Evolutionary conservation across 2,888 invertebrate genomes (phyloP), one percentile per base, ranked within the genome.

Genomic region (Euphydryas editha): DNA sequence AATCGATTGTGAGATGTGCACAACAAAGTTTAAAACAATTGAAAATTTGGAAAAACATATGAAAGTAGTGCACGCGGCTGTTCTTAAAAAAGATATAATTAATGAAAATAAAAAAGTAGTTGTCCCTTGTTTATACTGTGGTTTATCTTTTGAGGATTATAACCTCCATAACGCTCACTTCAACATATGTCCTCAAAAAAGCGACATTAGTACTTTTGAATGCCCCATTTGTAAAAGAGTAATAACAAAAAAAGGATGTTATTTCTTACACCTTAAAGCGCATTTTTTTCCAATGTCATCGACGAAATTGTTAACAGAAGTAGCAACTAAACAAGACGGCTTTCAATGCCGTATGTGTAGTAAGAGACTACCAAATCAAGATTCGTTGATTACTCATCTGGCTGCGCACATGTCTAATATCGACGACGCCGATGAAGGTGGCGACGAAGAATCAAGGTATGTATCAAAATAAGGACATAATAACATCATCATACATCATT

Each of bases 21-120:
- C 81, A 0, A 80, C 84, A 0, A 86, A 85, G 55, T 92, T 90
- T 67, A 90, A 90, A 73, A 80, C 81, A 1, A 54, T 83, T 0
- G 90, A 90, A 0, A 87, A 87, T 66, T 74, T 92, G 10, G 83
- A 86, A 60, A 90, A 90, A 65, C 92, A 92, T 69, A 85, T 92
- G 81, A 81, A 82, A 59, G 80, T 88, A 0, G 82, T 85, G 1
- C 92, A 92, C 71, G 89, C 88, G 2, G 90, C 90, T 0, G 83
- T 81, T 0, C 77, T 86, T 2, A 73, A 76, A 15, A 65, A 67
- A 0, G 73, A 75, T 10, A 73, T 67, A 15, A 15, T 62, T 21
- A 47, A 64, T 5, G 74, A 72, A 54, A 70, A 72, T 36, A 75
- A 75, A 6, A 73, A 75, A 66, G 74, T 80, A 0, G 44, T 76